Evolutionary conservation across 2,888 invertebrate genomes (phyloP), one percentile per base, ranked within the genome.

Genomic region (Cephus rjabovi): DNA sequence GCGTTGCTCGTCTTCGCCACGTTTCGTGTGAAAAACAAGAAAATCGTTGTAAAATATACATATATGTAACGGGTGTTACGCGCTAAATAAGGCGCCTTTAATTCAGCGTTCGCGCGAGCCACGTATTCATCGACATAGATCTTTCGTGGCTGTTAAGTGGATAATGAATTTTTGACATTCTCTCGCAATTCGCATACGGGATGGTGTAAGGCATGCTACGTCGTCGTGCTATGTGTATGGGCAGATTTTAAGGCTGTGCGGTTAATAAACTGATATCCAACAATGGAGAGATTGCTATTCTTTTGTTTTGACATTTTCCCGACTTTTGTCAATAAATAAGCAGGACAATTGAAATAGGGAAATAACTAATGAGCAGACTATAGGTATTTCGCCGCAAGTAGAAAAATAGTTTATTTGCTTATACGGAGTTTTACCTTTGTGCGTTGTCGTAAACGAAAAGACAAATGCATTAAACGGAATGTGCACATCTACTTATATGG

Each of bases 231-330:
- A 37, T 4, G 84, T 86, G 82, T 85, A 86, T 86, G 84, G 84
- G 86, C 87, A 89, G 85, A 89, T 89, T 90, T 89, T 84, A 88
- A 89, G 90, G 89, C 90, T 91, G 90, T 90, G 90, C 89, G 87
- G 89, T 90, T 87, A 90, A 91, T 91, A 90, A 91, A 90, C 37
- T 37, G 37, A 87, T 84, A 82, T 87, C 86, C 81, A 85, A 87
- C 86, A 83, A 80, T n/a, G 34, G 34, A 80, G 79, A 83, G 71
- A 79, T 77, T 37, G 37, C 37, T 12, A 81, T 76, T 79, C 76
- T 74, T 79, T 79, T 71, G 6, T 56, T 75, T 77, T 75, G 70
- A 69, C 79, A 37, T 74, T 76, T 40, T 75, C 12, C 12, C 15
- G 15, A 75, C 30, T 69, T 56, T 77, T 68, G 23, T 6, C 37